A percentile compares a stretch with the other conserved stretches of the same genome.
Evolutionary conservation across 2,888 invertebrate species (phyloP).

Genomic region (Polyommatus icarus): DNA sequence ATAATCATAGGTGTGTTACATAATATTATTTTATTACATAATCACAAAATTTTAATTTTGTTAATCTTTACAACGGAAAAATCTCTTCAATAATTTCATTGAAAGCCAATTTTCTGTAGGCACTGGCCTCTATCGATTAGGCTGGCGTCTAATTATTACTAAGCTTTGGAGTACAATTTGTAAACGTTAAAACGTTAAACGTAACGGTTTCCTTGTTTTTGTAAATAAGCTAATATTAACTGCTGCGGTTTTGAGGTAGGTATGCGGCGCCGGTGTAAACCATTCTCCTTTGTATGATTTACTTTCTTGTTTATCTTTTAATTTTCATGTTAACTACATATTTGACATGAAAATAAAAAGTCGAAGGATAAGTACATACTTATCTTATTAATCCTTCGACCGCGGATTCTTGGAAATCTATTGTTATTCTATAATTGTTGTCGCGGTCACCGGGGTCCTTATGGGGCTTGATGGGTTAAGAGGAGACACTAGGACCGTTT

Average conservation of each 20-base stretch:
- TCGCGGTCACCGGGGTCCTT: too few relatives aligned
- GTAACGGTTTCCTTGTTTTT: constrained; percentile 12
- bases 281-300: neutral
- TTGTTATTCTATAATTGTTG: too few relatives aligned
- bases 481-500: neutral
- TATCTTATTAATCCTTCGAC: too few relatives aligned
- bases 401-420: too few relatives aligned
- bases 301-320: neutral
- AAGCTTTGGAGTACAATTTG: neutral
- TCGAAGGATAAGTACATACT: too few relatives aligned
- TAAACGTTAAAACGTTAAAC: too few relatives aligned
- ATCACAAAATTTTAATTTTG: too few relatives aligned
- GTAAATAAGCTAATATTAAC: constrained; percentile 21
- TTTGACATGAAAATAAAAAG: too few relatives aligned
- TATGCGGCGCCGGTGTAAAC: neutral
- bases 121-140: neutral
- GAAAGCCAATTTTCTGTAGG: neutral
- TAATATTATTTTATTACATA: too few relatives aligned
- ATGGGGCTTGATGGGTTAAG: too few relatives aligned
- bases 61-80: neutral
- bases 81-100: neutral
- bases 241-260: constrained; percentile 7
- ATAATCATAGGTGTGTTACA: neutral
- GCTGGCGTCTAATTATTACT: neutral
- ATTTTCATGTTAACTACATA: too few relatives aligned